Conservation (phyloP, 2,888 invertebrate species). For the Caenorhabditis macrosperma region DNA sequence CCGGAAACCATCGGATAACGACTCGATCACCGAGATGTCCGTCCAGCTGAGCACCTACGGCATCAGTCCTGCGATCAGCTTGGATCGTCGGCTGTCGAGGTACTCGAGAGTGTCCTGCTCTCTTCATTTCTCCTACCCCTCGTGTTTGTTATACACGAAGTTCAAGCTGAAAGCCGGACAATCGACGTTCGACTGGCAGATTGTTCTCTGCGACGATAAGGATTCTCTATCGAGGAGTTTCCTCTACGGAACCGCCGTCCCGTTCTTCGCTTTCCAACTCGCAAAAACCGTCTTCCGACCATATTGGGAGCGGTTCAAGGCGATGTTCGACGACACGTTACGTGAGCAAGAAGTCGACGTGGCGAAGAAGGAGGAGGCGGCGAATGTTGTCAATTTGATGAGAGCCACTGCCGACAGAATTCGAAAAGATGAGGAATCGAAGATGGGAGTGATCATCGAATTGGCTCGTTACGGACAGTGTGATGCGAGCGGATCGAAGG, state of each 20-base stretch:
- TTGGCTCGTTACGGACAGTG: slow-evolving; percentile 83
- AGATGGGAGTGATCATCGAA: slow-evolving; percentile 89
- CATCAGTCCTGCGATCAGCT: slow-evolving; percentile 67
- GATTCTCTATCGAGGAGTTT: slow-evolving; percentile 72
- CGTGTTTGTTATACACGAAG: slow-evolving; percentile 72
- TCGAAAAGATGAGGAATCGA: slow-evolving; percentile 87
- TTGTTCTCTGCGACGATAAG: slow-evolving; percentile 78
- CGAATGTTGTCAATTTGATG: slow-evolving; percentile 86
- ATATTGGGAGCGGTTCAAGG: slow-evolving; percentile 63
- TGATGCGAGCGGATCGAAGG: slow-evolving; percentile 60
- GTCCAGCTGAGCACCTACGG: slow-evolving; percentile 64
- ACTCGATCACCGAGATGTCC: slow-evolving; percentile 67
- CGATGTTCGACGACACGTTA: slow-evolving; percentile 70
- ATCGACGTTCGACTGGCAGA: slow-evolving; percentile 75
- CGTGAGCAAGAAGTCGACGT: slow-evolving; percentile 72
- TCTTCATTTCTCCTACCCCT: slow-evolving; percentile 73
- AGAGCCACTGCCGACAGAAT: slow-evolving; percentile 90
- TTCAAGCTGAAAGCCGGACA: slow-evolving; percentile 75
- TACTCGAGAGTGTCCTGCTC: slow-evolving; percentile 72
- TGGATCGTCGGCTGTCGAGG: slow-evolving; percentile 73
- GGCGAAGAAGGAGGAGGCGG: slow-evolving; percentile 75
- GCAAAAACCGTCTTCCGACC: slow-evolving; percentile 67
- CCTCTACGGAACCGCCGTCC: slow-evolving; percentile 76
- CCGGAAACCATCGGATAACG: slow-evolving; percentile 65
- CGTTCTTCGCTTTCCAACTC: slow-evolving; percentile 62